These are phyloP conservation scores for Plodia interpunctella DNA, from an alignment of 1,140 invertebrate genomes.

Conservation along the genomic window DNA sequence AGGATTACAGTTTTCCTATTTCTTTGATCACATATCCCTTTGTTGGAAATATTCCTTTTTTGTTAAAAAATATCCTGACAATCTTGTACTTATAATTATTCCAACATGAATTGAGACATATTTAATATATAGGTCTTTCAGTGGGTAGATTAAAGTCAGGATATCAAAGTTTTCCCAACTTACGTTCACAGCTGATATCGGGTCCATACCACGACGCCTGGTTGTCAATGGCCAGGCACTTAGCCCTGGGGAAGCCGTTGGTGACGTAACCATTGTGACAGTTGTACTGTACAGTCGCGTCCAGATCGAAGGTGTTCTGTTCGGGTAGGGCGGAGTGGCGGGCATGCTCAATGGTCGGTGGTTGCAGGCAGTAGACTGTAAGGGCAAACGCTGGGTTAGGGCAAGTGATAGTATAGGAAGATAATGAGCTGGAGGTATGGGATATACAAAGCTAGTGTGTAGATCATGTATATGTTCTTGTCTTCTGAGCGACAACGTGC, in stretches of 20 bases:
- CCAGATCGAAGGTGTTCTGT: conserved; percentile 89
- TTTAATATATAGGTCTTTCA: too few species aligned
- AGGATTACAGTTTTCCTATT: too few species aligned
- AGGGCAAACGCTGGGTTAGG: neutral
- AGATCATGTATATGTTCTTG: too few species aligned
- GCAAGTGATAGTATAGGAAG: neutral
- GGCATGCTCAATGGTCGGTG: conserved; percentile 92
- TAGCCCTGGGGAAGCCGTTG: conserved; percentile 89
- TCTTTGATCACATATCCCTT: too few species aligned
- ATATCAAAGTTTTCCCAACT: conserved; percentile 57
- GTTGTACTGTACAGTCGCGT: conserved; percentile 92
- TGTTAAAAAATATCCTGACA: too few species aligned
- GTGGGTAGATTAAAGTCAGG: neutral
- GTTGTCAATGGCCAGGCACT: conserved; percentile 93
- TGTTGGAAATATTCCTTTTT: too few species aligned
- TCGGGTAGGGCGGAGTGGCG: conserved; percentile 89
- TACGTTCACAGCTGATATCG: conserved; percentile 95
- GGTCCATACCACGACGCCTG: conserved; percentile 94
- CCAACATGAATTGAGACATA: too few species aligned
- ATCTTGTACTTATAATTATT: too few species aligned
- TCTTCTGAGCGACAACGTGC: too few species aligned
- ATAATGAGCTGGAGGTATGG: too few species aligned
- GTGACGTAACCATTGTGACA: conserved; percentile 93
- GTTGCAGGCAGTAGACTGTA: conserved; percentile 90
- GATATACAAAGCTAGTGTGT: too few species aligned